Evolutionary conservation across 2,888 invertebrate genomes (phyloP).

Genomic region (Cephus runcator): DNA sequence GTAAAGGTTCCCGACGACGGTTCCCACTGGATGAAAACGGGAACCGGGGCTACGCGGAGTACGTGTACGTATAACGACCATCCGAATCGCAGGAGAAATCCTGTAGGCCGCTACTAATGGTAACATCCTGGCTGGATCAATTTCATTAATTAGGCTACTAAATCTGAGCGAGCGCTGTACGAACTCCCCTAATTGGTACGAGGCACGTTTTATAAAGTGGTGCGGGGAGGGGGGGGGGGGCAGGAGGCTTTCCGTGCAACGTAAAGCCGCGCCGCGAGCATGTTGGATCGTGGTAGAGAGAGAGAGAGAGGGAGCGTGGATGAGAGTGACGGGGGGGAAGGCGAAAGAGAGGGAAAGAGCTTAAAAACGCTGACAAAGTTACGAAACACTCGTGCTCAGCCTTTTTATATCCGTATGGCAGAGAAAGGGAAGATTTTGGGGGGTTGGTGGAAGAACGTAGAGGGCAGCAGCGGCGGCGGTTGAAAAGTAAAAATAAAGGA

Average conservation of each 20-base stretch:
- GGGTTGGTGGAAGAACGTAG: conserved; percentile 9
- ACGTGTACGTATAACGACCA: conserved; percentile 16
- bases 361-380: conserved; percentile 62
- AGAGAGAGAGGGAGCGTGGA: conserved; percentile 1
- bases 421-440: conserved; percentile 19
- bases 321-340: conserved; percentile 11
- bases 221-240: neutral
- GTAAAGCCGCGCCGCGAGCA: neutral
- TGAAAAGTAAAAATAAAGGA: neutral
- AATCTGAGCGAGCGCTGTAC: conserved; percentile 49
- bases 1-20: conserved; percentile 1
- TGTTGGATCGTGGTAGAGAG: neutral
- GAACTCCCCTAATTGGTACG: conserved; percentile 54
- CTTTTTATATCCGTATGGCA: conserved; percentile 40
- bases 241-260: neutral
- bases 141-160: conserved; percentile 61
- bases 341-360: conserved; percentile 30
- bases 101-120: conserved; percentile 34
- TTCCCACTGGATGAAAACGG: conserved; percentile 5
- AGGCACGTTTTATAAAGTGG: conserved; percentile 48
- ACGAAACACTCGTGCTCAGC: conserved; percentile 54
- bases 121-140: conserved; percentile 51
- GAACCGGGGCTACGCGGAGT: neutral
- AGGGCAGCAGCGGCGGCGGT: conserved; percentile 14
- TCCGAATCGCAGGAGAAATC: conserved; percentile 25